phyloP scores from a whole-genome alignment of 2,113 vertebrate genomes.

The Anser brachyrhynchus region DNA sequence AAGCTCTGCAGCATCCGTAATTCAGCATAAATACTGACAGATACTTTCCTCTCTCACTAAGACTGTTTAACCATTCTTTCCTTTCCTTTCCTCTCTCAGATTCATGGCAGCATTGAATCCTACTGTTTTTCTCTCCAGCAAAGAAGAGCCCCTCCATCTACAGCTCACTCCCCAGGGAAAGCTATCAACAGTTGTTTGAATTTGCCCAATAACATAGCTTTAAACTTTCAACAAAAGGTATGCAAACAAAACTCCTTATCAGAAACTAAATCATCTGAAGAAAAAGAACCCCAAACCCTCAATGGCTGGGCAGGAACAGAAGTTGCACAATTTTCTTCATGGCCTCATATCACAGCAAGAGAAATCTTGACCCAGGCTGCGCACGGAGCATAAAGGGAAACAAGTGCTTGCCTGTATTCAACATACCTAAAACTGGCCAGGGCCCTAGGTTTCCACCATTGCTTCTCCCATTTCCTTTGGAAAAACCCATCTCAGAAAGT shows the following conservation, averaged over 20 bases:
- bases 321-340: neutral
- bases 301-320: neutral
- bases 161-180: neutral
- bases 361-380: neutral
- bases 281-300: neutral
- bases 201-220: neutral
- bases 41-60: neutral
- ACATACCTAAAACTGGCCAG: neutral
- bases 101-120: neutral
- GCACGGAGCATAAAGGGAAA: neutral
- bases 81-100: neutral
- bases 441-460: neutral
- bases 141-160: neutral
- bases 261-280: neutral
- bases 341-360: neutral
- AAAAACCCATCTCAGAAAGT: neutral
- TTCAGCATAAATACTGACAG: neutral
- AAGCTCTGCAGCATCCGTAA: neutral
- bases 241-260: neutral
- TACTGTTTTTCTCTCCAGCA: neutral
- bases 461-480: neutral
- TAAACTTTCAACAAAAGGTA: neutral
- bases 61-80: neutral
- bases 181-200: neutral
- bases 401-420: neutral